Conservation (phyloP, 2,113 vertebrate species). For the Phainopepla nitens region DNA sequence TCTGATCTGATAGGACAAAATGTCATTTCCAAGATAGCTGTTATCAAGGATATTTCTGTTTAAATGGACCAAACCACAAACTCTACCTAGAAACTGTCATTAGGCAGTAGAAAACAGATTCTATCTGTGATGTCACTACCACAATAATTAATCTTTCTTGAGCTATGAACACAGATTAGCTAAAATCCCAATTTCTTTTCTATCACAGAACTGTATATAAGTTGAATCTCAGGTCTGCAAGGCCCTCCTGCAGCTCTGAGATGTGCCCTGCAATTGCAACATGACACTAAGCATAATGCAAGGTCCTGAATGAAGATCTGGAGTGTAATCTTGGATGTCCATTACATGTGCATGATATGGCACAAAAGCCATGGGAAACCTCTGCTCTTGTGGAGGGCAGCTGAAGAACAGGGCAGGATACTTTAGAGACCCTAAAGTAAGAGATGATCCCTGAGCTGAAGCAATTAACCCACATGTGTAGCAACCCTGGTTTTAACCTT, state of each 20-base stretch:
- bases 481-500: not conserved
- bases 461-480: not conserved
- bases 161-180: not conserved
- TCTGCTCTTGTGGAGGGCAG: not conserved
- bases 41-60: not conserved
- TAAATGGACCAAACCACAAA: not conserved
- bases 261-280: not conserved
- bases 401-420: not conserved
- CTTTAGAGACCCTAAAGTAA: not conserved
- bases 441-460: not conserved
- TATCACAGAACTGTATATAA: not conserved
- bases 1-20: not conserved
- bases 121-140: not conserved
- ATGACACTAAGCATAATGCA: not conserved
- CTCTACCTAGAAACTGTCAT: not conserved
- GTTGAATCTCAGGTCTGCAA: not conserved
- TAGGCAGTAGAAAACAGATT: not conserved
- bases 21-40: not conserved
- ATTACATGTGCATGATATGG: not conserved
- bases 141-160: not conserved
- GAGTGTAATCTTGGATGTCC: not conserved
- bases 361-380: not conserved
- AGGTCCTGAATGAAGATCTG: not conserved
- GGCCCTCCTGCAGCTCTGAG: not conserved
- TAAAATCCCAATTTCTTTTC: not conserved